A percentile compares a stretch with the other conserved stretches of the same genome.
These are phyloP conservation scores for Sweltsa coloradensis DNA, from an alignment of 1,140 invertebrate species.

Conservation along the genomic window DNA sequence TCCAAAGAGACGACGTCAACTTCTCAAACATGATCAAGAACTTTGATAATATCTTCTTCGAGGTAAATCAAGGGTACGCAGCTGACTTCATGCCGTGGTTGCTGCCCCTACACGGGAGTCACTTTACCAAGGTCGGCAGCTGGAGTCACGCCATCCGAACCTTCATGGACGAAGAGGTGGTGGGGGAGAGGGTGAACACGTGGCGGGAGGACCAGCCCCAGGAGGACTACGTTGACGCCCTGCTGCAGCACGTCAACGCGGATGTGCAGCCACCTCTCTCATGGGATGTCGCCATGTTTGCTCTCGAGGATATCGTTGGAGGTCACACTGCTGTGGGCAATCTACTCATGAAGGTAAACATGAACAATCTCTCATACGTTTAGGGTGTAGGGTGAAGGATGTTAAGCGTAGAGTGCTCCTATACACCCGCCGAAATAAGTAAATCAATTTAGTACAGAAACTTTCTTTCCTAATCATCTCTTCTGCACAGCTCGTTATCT, in stretches of 20 bases:
- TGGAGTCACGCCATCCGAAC: slow-evolving; percentile 19
- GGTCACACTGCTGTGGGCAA: slow-evolving; percentile 34
- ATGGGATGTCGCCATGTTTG: slow-evolving; percentile 17
- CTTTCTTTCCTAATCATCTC: too few species aligned
- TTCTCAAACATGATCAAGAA: slow-evolving; percentile 23
- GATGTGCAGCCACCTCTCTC: slow-evolving; percentile 12
- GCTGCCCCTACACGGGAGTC: slow-evolving; percentile 20
- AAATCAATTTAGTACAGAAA: too few species aligned
- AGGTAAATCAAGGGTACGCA: slow-evolving; percentile 32
- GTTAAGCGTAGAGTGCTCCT: too few species aligned
- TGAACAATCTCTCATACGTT: too few species aligned
- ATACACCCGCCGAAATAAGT: too few species aligned
- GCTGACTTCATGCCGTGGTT: slow-evolving; percentile 36
- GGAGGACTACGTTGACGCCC: slow-evolving; percentile 24
- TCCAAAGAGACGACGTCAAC: slow-evolving; percentile 21
- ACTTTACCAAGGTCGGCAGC: slow-evolving; percentile 20
- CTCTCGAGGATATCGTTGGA: slow-evolving; percentile 29
- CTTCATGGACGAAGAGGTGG: slow-evolving; percentile 24
- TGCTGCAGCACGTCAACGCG: slow-evolving; percentile 19
- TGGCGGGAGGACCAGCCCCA: background rate
- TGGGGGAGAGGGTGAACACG: slow-evolving; percentile 6
- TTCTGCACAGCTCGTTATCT: too few species aligned
- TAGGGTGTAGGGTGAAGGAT: too few species aligned
- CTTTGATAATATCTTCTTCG: slow-evolving; percentile 34
- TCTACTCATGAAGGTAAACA: slow-evolving; percentile 27